Percentiles rank a stretch among this genome's conserved stretches.
phyloP scores from a whole-genome alignment of 2,113 vertebrate genomes.

The Struthidea cinerea region DNA sequence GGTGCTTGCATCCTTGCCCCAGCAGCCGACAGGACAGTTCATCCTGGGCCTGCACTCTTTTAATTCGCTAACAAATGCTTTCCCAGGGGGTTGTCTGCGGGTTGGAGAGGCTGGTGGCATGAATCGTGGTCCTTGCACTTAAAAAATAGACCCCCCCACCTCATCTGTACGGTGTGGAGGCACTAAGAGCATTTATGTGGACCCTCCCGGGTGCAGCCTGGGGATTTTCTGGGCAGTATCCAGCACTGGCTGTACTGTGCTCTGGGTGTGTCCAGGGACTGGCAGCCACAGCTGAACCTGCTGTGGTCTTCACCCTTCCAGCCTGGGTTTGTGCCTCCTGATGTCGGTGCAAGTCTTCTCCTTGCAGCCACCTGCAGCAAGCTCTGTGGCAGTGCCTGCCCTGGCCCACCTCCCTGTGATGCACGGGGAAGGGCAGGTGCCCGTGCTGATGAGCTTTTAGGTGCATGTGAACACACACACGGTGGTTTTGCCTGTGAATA shows the following conservation, averaged over 20 bases:
- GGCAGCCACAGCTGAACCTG: not conserved
- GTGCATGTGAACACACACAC: not conserved
- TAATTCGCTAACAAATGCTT: not conserved
- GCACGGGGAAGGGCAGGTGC: not conserved
- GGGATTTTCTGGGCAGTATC: not conserved
- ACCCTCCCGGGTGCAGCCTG: not conserved
- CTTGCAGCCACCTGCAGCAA: not conserved
- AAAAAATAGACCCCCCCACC: rapidly evolving
- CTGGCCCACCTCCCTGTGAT: not conserved
- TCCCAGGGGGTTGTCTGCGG: not conserved
- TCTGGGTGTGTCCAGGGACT: not conserved
- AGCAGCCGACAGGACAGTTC: rapidly evolving
- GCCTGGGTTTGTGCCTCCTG: not conserved
- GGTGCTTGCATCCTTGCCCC: not conserved
- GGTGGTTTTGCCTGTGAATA: not conserved
- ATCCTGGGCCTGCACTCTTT: not conserved
- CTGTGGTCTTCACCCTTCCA: not conserved
- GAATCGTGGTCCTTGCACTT: not conserved
- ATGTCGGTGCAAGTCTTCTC: rapidly evolving
- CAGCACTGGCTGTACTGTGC: not conserved
- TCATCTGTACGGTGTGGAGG: not conserved
- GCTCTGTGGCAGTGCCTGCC: not conserved
- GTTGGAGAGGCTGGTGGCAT: not conserved
- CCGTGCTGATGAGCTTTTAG: not conserved
- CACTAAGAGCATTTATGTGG: not conserved